These are phyloP conservation scores for Numenius phaeopus DNA, from an alignment of 2,797 vertebrate species.

Conservation along the genomic window DNA sequence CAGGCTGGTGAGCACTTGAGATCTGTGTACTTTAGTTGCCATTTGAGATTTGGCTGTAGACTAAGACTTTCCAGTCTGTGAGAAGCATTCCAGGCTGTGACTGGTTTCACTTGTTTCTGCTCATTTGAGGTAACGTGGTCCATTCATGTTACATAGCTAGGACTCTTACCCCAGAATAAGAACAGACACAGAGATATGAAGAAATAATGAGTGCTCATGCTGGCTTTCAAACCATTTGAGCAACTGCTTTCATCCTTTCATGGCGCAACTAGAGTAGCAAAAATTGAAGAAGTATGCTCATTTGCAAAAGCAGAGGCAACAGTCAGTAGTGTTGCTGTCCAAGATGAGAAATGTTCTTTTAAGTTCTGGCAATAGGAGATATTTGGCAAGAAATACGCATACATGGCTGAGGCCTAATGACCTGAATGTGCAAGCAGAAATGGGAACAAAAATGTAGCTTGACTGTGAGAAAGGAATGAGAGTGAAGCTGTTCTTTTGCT, in stretches of 20 bases:
- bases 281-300: not conserved
- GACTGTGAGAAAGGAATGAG: not conserved
- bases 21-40: not conserved
- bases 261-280: not conserved
- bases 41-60: not conserved
- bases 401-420: not conserved
- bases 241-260: not conserved
- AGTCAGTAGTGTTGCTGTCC: not conserved
- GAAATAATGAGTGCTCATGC: not conserved
- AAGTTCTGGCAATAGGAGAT: not conserved
- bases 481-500: not conserved
- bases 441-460: not conserved
- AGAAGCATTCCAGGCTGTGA: not conserved
- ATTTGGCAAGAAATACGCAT: not conserved
- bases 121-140: not conserved
- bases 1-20: not conserved
- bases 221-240: not conserved
- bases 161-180: not conserved
- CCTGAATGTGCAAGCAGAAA: not conserved
- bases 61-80: not conserved
- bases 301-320: not conserved
- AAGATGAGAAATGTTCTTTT: not conserved
- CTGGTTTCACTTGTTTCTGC: not conserved
- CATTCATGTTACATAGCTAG: fast-evolving
- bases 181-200: not conserved